Evolutionary conservation across 2,797 vertebrate species (phyloP).

Genomic region (Microcaecilia unicolor): DNA sequence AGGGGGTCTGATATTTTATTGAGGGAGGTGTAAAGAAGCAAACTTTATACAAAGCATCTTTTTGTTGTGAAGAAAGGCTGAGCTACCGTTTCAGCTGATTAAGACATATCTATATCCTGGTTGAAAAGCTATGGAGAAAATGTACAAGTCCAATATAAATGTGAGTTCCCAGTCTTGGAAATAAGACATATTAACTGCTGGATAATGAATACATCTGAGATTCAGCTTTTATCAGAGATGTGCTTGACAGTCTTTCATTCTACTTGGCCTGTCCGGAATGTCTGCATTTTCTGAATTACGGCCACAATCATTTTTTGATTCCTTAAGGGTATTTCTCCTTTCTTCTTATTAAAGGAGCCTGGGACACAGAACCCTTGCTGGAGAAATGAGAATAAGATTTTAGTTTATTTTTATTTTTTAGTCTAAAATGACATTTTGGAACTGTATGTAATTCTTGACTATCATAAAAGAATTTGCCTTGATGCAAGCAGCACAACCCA

Average conservation of each 20-base stretch:
- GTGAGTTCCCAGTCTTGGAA: no score
- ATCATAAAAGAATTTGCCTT: no score
- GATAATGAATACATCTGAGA: constrained; percentile 24
- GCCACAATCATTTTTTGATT: constrained; percentile 20
- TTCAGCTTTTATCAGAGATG: constrained; percentile 24
- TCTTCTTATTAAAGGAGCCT: constrained; percentile 15
- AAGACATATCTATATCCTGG: constrained; percentile 12
- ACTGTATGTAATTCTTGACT: no score
- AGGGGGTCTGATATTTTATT: no score
- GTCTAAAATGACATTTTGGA: constrained; percentile 6
- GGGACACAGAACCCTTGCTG: constrained; percentile 1
- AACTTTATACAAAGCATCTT: constrained; percentile 22
- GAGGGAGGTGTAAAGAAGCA: no score
- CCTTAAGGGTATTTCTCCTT: constrained; percentile 5
- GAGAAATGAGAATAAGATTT: constrained; percentile 6
- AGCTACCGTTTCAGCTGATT: constrained; percentile 19
- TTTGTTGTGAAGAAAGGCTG: constrained; percentile 22
- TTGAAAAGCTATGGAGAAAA: constrained; percentile 9
- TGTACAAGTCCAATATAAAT: constrained; percentile 8
- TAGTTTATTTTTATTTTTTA: constrained; percentile 39
- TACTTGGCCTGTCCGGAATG: constrained; percentile 18
- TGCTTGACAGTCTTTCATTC: constrained; percentile 20
- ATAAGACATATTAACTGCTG: constrained; percentile 6
- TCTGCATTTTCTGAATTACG: constrained; percentile 19
- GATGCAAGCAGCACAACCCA: no score